A percentile compares a stretch with the other conserved stretches of the same genome.
Conservation (phyloP, 1,140 invertebrate genomes). For the Drosophila nasuta region DNA sequence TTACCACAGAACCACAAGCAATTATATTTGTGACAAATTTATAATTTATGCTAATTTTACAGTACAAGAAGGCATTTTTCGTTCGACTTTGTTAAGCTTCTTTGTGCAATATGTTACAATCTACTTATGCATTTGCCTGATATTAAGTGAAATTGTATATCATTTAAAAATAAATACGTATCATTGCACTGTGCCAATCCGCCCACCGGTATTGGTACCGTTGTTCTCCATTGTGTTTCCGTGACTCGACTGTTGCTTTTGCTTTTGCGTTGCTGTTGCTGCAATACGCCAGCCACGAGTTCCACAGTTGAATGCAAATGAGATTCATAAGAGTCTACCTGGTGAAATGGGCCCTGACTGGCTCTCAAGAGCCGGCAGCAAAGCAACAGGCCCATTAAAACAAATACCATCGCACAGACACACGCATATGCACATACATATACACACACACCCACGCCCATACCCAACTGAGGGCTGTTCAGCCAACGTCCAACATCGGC, state of each 20-base stretch:
- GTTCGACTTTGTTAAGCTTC: neutral
- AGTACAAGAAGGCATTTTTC: no score
- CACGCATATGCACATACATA: no score
- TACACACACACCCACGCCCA: constrained; percentile 28
- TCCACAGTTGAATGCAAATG: constrained; percentile 61
- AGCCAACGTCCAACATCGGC: constrained; percentile 47
- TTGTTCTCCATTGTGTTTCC: constrained; percentile 17
- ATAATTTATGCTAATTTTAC: no score
- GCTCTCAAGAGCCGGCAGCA: constrained; percentile 19
- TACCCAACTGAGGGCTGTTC: constrained; percentile 45
- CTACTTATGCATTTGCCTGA: neutral
- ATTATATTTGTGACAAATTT: no score
- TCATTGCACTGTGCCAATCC: constrained; percentile 30
- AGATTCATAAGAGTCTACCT: constrained; percentile 35
- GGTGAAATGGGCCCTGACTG: constrained; percentile 20
- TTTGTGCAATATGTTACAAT: neutral
- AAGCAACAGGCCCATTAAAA: constrained; percentile 33
- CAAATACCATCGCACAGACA: neutral
- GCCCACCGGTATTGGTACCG: constrained; percentile 17
- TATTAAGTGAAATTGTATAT: neutral
- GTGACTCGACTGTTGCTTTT: constrained; percentile 26
- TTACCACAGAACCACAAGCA: no score
- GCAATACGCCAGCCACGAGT: constrained; percentile 15
- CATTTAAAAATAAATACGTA: neutral
- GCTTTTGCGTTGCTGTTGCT: constrained; percentile 4